These are phyloP conservation scores for Archilochus colubris DNA, from an alignment of 2,113 vertebrate genomes.

Conservation along the genomic window DNA sequence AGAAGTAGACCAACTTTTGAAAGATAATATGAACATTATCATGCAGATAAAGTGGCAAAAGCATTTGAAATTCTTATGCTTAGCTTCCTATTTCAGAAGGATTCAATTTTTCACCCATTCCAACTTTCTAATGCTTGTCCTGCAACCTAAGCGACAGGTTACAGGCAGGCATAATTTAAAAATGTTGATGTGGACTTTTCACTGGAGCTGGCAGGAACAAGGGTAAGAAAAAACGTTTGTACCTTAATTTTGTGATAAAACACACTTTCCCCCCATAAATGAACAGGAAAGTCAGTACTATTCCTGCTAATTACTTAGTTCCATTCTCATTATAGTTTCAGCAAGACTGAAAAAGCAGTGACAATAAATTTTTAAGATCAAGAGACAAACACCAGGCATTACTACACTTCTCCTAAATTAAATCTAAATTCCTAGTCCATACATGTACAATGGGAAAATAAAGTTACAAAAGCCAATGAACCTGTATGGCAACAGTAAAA, in stretches of 20 bases:
- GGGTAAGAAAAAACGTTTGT: not conserved
- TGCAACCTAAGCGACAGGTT: not conserved
- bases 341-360: not conserved
- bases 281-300: not conserved
- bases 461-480: not conserved
- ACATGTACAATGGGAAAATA: not conserved
- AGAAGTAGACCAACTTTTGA: not conserved
- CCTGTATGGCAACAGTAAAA: not conserved
- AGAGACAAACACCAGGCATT: not conserved
- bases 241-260: not conserved
- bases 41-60: constrained; percentile 22
- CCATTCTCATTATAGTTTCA: not conserved
- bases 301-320: not conserved
- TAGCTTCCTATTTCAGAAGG: not conserved
- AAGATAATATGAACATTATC: constrained; percentile 1
- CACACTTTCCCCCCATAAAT: not conserved
- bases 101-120: constrained; percentile 14
- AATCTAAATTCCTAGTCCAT: not conserved
- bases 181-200: not conserved
- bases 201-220: constrained; percentile 6
- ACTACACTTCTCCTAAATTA: not conserved
- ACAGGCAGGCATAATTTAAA: constrained; percentile 13
- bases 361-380: not conserved
- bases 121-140: constrained; percentile 35
- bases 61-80: not conserved